Conservation (phyloP, 2,888 invertebrate species). For the Lithophane leautieri region DNA sequence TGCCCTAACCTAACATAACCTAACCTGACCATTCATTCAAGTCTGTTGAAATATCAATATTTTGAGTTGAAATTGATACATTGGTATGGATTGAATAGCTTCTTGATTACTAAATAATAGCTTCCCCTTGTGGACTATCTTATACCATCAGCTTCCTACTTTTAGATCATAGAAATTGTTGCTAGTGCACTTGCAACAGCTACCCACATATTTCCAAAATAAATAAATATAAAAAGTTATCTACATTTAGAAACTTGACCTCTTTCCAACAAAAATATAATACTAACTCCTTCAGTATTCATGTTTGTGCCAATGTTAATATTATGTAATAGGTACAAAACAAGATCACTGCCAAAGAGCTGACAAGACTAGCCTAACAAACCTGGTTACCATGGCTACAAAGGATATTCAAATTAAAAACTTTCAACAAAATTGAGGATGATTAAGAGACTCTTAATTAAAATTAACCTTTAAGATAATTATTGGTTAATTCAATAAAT, state of each 20-base stretch:
- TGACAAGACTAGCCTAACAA: background rate
- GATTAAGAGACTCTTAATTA: too few species aligned
- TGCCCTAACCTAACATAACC: too few species aligned
- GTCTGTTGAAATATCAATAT: background rate
- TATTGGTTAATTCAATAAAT: background rate
- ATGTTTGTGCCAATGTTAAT: slow-evolving; percentile 47
- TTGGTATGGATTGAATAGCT: background rate
- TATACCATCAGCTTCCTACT: too few species aligned
- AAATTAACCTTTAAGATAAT: background rate
- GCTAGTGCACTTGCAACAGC: background rate
- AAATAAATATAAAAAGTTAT: background rate
- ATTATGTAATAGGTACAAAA: slow-evolving; percentile 44
- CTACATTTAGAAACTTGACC: slow-evolving; percentile 36
- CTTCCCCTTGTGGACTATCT: background rate
- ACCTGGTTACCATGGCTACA: slow-evolving; percentile 40
- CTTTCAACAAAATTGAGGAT: background rate
- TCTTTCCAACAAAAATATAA: slow-evolving; percentile 26
- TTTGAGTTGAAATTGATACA: slow-evolving; percentile 8
- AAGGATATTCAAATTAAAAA: slow-evolving; percentile 8
- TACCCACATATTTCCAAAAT: slow-evolving; percentile 31
- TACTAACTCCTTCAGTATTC: slow-evolving; percentile 30
- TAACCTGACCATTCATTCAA: background rate
- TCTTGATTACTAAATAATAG: background rate
- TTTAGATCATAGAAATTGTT: background rate
- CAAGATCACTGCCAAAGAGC: slow-evolving; percentile 42